Evolutionary conservation across 2,888 invertebrate genomes (phyloP), one percentile per base, ranked within the genome.

Genomic region (Acanthosepion pharaonis): DNA sequence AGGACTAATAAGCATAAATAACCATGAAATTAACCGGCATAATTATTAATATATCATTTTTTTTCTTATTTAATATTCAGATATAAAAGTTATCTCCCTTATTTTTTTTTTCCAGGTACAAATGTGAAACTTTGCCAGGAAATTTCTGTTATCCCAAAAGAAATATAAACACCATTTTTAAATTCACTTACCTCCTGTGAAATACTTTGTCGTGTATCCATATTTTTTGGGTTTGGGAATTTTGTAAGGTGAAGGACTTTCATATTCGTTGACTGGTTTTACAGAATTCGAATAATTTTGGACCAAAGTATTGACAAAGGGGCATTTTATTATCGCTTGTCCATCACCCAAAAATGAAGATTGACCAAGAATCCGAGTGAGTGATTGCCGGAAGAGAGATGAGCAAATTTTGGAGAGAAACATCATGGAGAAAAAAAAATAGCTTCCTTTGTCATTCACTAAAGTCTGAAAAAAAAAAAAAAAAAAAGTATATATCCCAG

Each of bases 211-310:
- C 91, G 95, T 94, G 95, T 96, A 96, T 15, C 97, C 97, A 95
- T 96, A 96, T 59, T 96, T 94, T 28, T 95, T 95, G 2, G 96
- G 96, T 6, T 96, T 96, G 2, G 96, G 96, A 20, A 94, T 96
- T 93, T 96, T 96, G 95, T 96, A 97, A 0, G 96, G 96, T 8
- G 96, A 96, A 1, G 96, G 96, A 6, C 96, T 95, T 28, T 94
- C 94, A 94, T 95, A 96, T 94, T 95, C 95, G 55, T 95, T 55
- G 18, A 94, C 92, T 42, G 53, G 93, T 20, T 94, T 64, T 42
- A 28, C 20, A 42, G 94, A 49, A 42, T 9, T 51, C 8, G 92
- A 51, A 9, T 51, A 51, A 51, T 48, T 92, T 49, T 92, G 42
- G n/a, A 15, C 8, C 92, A 28, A 51, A 28, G 6, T 78, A 15